Evolutionary conservation across 2,113 vertebrate species (phyloP), one percentile per base, ranked within the genome.

Genomic region (Hylia prasina): DNA sequence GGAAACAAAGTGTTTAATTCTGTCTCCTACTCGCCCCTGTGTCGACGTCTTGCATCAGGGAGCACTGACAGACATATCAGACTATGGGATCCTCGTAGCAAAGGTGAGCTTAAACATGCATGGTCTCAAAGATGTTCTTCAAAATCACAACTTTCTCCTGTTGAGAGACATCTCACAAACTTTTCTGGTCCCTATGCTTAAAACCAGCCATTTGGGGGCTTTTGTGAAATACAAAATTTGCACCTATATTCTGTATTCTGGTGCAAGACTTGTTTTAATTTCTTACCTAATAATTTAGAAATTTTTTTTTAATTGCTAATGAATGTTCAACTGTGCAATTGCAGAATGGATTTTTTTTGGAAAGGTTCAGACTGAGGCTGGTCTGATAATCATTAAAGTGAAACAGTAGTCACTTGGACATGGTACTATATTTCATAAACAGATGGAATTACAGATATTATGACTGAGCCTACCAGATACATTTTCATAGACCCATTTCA

Each of bases 1-100:
- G 99, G 99, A 95, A 99, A 98, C 91, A 99, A 99, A 97, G 99
- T 99, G 57, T 99, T 99, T 88, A 99, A 99, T 97, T 99, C 98
- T 84, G 92, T 99, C 73, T 98, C 99, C 70, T 99, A 99, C 97
- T 99, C 99, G 7, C 98, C 99, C 2, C 94, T 99, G 75, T 99
- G 99, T 96, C 99, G 98, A 27, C 98, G 99, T 50, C 98, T 99
- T 47, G 99, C 99, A 22, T 99, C 99, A 4, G 99, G 99, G 73
- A 99, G 98, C 97, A 98, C 99, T 2, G 99, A 99, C 97, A 97
- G 99, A 95, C 99, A 99, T 48, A 98, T 99, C 69, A 96, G 99
- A 37, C 97, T 99, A 1, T 99, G 99, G 99, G 99, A 99, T 97
- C 99, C 99, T 66, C 98, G 99, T 61, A 98, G 98, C 68, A 99